These are phyloP conservation scores for Syngnathus acus DNA, from an alignment of 2,797 vertebrate species.

Conservation along the genomic window DNA sequence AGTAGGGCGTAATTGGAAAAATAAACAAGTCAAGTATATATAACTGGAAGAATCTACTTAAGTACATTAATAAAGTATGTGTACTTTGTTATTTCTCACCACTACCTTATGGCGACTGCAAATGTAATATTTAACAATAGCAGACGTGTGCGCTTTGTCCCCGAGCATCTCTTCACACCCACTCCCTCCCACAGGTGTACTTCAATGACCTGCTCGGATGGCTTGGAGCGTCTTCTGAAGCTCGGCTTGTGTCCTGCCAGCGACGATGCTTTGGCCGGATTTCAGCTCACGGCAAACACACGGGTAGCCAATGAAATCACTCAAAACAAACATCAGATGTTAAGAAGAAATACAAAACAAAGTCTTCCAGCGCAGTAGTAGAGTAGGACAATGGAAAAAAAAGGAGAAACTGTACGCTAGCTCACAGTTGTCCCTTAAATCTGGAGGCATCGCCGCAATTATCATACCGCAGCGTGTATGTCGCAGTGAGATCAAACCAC, in stretches of 20 bases:
- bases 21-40: too few relatives aligned
- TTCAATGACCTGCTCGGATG: conserved; percentile 38
- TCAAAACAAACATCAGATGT: conserved; percentile 31
- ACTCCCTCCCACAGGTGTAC: conserved; percentile 33
- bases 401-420: neutral
- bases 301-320: conserved; percentile 35
- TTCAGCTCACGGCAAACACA: conserved; percentile 33
- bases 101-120: neutral
- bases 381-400: neutral
- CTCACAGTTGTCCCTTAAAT: neutral
- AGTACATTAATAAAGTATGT: neutral
- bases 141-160: neutral
- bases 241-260: conserved; percentile 23
- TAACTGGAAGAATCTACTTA: neutral
- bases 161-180: neutral
- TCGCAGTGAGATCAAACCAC: neutral
- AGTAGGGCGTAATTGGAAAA: too few relatives aligned
- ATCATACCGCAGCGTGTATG: neutral
- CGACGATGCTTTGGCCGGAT: conserved; percentile 27
- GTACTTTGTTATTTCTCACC: neutral
- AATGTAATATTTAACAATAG: neutral
- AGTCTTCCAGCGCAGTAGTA: conserved; percentile 14
- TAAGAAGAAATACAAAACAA: conserved; percentile 23
- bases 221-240: conserved; percentile 36
- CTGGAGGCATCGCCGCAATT: neutral